phyloP scores from a whole-genome alignment of 2,888 invertebrate genomes.

The Salticus scenicus region DNA sequence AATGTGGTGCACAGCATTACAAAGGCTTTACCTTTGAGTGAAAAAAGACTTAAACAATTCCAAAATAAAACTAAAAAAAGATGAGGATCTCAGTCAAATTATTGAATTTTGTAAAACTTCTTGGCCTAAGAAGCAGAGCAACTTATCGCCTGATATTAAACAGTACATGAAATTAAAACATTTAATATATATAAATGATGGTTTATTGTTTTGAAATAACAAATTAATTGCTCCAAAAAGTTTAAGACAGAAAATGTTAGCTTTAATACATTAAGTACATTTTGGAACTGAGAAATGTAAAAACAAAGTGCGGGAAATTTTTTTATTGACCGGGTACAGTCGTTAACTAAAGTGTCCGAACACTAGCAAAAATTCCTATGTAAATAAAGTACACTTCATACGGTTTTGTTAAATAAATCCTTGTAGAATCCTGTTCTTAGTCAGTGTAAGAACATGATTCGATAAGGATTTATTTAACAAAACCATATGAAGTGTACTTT shows the following conservation, averaged over 20 bases:
- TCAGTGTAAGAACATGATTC: too few relatives aligned
- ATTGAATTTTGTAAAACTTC: too few relatives aligned
- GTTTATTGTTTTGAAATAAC: neutral
- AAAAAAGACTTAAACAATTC: too few relatives aligned
- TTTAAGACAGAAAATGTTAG: slow-evolving; percentile 9
- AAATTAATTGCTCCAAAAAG: neutral
- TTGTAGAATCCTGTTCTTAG: too few relatives aligned
- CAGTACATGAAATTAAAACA: slow-evolving; percentile 2
- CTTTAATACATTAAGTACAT: slow-evolving; percentile 15
- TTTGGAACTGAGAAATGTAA: slow-evolving; percentile 25
- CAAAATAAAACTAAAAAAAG: neutral
- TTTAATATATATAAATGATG: neutral
- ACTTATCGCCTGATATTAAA: too few relatives aligned
- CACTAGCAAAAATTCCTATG: too few relatives aligned
- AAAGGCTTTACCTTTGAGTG: slow-evolving; percentile 1
- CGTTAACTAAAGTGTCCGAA: too few relatives aligned
- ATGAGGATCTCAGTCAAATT: neutral
- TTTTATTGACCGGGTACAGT: slow-evolving; percentile 8
- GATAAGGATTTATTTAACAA: too few relatives aligned
- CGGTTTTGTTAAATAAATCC: too few relatives aligned
- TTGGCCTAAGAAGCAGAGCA: too few relatives aligned
- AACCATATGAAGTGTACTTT: too few relatives aligned
- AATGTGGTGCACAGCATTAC: neutral
- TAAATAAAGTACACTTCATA: too few relatives aligned
- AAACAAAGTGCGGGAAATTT: slow-evolving; percentile 12